Base-by-base conservation (phyloP, 2,113 vertebrate species). In the Leucopsar rothschildi region DNA sequence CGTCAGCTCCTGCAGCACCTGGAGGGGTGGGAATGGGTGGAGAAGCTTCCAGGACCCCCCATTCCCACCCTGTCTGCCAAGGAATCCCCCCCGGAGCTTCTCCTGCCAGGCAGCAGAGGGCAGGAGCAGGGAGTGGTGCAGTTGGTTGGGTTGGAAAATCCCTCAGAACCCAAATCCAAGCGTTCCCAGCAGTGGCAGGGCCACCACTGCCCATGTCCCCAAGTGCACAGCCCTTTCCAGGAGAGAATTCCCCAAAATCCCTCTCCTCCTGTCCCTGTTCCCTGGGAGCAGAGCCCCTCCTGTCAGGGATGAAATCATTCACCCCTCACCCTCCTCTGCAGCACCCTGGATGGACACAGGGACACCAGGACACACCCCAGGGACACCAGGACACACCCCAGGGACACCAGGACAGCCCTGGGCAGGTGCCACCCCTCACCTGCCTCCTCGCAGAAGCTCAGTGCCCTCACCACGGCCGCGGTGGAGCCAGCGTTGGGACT, bases 401-500 rank as follows among this genome's bases (percentile, higher is more conserved):
- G 40, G 40, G 40, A 40, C 40, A 40, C 40, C 40, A 40, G 16
- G 42, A 44, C 42, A 44, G 15, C 47, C 47, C 21, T 47, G 47
- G 47, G 47, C 47, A 49, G 47, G 47, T 47, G 45, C 45, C 45
- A 47, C 42, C 42, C 9, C 66, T 97, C 93, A 98, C 98, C 97
- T 92, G 90, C 55, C 3, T 95, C 88, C 44, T 72, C 89, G 4
- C 96, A 96, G 82, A 95, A 86, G 82, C 70, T 80, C 17, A 94
- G 92, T 0, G 33, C 92, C 4, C 37, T 88, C 10, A 72, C 27
- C 0, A 90, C 96, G 12, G 25, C 44, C 18, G 3, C 0, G 35
- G 14, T 7, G 0, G 5, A 0, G 35, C 17, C 11, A 0, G n/a
- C 2, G 3, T 71, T 39, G 4, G 10, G 69, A 0, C 0, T 7